A percentile compares a stretch with the other conserved stretches of the same genome.
phyloP scores from a whole-genome alignment of 2,888 invertebrate species.

The Caenorhabditis parvicauda region DNA sequence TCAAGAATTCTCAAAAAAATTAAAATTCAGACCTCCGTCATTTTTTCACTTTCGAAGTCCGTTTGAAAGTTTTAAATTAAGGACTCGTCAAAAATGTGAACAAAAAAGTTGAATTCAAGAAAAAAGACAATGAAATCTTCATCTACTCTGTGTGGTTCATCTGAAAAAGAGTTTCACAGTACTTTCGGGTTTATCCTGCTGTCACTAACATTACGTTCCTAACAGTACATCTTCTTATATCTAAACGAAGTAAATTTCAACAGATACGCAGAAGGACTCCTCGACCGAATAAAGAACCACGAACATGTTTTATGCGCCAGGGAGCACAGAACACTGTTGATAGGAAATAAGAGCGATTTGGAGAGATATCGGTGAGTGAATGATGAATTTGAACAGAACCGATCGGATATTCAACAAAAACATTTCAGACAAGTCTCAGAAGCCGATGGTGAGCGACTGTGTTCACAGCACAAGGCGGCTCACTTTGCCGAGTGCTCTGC shows the following conservation, averaged over 20 bases:
- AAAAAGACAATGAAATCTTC: too few relatives aligned
- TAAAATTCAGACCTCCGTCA: not conserved
- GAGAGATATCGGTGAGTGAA: conserved; percentile 65
- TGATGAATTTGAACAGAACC: not conserved
- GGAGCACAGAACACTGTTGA: conserved; percentile 64
- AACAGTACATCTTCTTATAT: too few relatives aligned
- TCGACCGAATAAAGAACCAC: conserved; percentile 63
- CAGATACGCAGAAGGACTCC: conserved; percentile 63
- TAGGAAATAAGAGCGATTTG: conserved; percentile 66
- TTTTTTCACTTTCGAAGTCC: too few relatives aligned
- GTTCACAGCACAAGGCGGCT: conserved; percentile 41
- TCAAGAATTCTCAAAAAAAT: not conserved
- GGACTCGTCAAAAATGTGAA: too few relatives aligned
- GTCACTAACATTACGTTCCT: too few relatives aligned
- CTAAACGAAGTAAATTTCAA: too few relatives aligned
- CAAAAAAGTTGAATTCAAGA: too few relatives aligned
- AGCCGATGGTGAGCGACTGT: conserved; percentile 43
- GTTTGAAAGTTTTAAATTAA: too few relatives aligned
- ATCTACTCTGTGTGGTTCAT: too few relatives aligned
- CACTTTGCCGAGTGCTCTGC: conserved; percentile 47
- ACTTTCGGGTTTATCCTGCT: too few relatives aligned
- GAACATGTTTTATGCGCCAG: conserved; percentile 60
- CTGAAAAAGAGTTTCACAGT: too few relatives aligned
- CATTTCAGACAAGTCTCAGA: conserved; percentile 50
- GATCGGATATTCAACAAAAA: not conserved